These are phyloP conservation scores for Seladonia tumulorum DNA, from an alignment of 2,888 invertebrate genomes.

Conservation along the genomic window DNA sequence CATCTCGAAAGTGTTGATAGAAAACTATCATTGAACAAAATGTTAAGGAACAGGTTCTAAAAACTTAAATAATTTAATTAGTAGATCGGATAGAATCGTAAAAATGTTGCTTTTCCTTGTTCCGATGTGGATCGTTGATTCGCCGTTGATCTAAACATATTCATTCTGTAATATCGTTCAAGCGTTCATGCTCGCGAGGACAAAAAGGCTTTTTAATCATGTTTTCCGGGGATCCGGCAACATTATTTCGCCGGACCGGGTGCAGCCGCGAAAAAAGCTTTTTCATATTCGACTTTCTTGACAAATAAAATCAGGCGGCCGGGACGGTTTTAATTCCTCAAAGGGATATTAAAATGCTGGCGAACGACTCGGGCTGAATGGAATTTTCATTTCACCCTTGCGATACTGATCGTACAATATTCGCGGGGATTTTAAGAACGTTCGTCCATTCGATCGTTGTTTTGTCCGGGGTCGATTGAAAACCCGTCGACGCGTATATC, in stretches of 20 bases:
- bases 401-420: constrained; percentile 13
- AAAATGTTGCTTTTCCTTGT: neutral
- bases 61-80: too few relatives aligned
- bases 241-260: neutral
- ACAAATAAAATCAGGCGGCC: neutral
- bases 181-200: neutral
- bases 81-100: too few relatives aligned
- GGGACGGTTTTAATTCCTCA: constrained; percentile 16
- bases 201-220: neutral
- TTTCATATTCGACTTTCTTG: constrained; percentile 5
- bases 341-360: constrained; percentile 33
- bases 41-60: too few relatives aligned
- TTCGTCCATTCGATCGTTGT: neutral
- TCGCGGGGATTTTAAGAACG: neutral
- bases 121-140: neutral
- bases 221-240: neutral
- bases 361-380: constrained; percentile 7
- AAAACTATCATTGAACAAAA: too few relatives aligned
- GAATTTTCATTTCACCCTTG: constrained; percentile 29
- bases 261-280: neutral
- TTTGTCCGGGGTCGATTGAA: neutral
- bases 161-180: neutral
- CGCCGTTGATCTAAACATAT: neutral
- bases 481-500: neutral
- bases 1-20: too few relatives aligned